Conservation (phyloP, 1,140 invertebrate genomes). For the Hirudo medicinalis region DNA sequence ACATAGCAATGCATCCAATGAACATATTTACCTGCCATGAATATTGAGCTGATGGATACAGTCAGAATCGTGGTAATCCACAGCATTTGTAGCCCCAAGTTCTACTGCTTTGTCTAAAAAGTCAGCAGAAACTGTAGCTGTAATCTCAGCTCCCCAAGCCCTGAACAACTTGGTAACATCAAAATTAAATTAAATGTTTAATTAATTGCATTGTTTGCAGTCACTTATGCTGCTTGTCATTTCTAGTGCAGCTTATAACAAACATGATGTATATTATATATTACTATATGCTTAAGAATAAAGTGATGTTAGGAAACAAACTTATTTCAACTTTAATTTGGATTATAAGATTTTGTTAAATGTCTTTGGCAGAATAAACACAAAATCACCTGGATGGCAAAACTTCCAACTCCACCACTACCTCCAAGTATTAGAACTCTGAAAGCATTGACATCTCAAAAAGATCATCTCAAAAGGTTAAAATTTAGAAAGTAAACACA, state of each 20-base stretch:
- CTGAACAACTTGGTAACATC: constrained; percentile 49
- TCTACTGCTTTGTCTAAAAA: constrained; percentile 53
- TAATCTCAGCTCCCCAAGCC: constrained; percentile 57
- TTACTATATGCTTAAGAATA: too few species aligned
- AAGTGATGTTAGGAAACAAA: too few species aligned
- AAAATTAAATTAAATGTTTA: neutral
- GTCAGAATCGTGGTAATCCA: constrained; percentile 60
- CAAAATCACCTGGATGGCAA: constrained; percentile 55
- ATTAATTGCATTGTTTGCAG: too few species aligned
- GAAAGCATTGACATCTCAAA: constrained; percentile 27
- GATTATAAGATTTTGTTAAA: neutral
- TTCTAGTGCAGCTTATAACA: neutral
- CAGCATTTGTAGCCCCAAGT: constrained; percentile 59
- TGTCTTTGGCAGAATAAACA: constrained; percentile 3
- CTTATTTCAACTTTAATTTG: too few species aligned
- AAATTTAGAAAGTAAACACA: constrained; percentile 22
- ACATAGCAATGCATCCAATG: neutral
- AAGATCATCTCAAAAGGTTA: neutral
- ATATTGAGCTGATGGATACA: constrained; percentile 49
- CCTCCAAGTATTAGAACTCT: constrained; percentile 70
- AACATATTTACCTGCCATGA: constrained; percentile 51
- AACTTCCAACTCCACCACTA: constrained; percentile 73
- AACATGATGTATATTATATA: neutral
- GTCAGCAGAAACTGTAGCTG: constrained; percentile 61
- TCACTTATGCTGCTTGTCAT: neutral